phyloP scores from a whole-genome alignment of 2,797 vertebrate species.

The Denticeps clupeoides region DNA sequence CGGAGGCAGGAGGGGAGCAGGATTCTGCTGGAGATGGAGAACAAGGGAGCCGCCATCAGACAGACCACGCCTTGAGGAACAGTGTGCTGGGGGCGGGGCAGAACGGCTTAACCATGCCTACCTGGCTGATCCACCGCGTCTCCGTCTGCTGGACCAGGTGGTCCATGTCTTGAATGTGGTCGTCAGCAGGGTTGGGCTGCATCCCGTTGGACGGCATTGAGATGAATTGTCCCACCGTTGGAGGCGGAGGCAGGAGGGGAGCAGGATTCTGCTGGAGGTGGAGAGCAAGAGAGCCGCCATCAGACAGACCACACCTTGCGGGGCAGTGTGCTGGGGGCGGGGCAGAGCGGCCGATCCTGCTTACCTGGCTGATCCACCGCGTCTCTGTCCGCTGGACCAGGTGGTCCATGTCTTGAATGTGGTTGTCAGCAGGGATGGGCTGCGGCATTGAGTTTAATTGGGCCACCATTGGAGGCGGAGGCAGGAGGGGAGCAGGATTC shows the following conservation, averaged over 20 bases:
- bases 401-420: conserved; percentile 40
- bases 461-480: conserved; percentile 6
- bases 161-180: conserved; percentile 41
- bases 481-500: neutral
- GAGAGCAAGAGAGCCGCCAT: neutral
- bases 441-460: neutral
- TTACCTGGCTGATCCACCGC: neutral
- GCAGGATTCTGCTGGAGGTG: conserved; percentile 9
- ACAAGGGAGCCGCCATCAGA: neutral
- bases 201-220: neutral
- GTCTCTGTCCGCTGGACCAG: too few relatives aligned
- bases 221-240: too few relatives aligned
- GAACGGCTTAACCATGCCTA: neutral
- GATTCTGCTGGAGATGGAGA: conserved; percentile 8
- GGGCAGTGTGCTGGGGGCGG: neutral
- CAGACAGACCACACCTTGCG: neutral
- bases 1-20: neutral
- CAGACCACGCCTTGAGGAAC: neutral
- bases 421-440: conserved; percentile 10
- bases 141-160: too few relatives aligned
- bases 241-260: neutral
- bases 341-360: too few relatives aligned
- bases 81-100: neutral
- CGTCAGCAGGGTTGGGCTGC: neutral
- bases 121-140: too few relatives aligned